phyloP scores from a whole-genome alignment of 2,113 vertebrate genomes.

The Corythornis vintsioides region DNA sequence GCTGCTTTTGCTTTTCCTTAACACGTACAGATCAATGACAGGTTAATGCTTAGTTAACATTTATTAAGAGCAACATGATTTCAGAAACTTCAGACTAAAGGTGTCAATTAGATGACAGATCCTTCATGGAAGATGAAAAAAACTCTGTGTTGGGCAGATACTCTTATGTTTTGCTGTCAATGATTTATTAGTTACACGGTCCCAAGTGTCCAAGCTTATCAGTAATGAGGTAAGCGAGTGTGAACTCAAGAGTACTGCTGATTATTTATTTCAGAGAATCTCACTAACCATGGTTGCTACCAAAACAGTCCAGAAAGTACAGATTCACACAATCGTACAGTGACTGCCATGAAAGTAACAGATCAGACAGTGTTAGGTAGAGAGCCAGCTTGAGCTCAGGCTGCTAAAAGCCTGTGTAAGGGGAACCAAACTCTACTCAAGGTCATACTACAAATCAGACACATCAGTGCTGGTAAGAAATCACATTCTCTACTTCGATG shows the following conservation, averaged over 20 bases:
- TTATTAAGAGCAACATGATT: constrained; percentile 63
- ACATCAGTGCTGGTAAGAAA: constrained; percentile 4
- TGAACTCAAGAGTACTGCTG: neutral
- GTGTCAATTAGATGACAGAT: constrained; percentile 46
- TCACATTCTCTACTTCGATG: neutral
- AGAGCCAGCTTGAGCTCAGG: neutral
- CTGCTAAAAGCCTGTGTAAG: neutral
- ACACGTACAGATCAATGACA: constrained; percentile 46
- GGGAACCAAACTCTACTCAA: neutral
- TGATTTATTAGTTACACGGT: constrained; percentile 39
- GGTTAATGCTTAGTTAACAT: constrained; percentile 66
- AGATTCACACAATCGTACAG: neutral
- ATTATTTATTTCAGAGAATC: neutral
- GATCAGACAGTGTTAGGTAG: neutral
- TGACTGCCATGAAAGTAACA: neutral
- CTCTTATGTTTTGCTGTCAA: constrained; percentile 14
- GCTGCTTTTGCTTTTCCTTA: constrained; percentile 36
- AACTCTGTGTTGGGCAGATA: constrained; percentile 1
- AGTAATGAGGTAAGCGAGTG: neutral
- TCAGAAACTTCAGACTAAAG: constrained; percentile 57
- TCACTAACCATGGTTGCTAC: neutral
- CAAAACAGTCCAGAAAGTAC: neutral
- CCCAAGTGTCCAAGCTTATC: neutral
- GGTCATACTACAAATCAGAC: neutral
- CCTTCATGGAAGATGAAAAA: constrained; percentile 46